These are phyloP conservation scores for Caradrina kadenii DNA, from an alignment of 2,888 invertebrate genomes.

Conservation along the genomic window DNA sequence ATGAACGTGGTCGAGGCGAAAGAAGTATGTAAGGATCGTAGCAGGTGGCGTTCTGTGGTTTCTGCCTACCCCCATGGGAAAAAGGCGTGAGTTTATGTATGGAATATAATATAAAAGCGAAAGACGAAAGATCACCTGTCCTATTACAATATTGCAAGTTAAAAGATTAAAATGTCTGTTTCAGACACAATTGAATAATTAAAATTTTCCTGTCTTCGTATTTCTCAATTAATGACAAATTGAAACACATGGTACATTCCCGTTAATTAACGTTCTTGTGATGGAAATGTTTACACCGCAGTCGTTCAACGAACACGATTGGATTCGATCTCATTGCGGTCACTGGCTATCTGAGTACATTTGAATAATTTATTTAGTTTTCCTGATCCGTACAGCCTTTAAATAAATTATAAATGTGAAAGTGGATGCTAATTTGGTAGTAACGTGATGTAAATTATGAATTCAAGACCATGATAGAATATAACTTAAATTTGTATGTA, in stretches of 20 bases:
- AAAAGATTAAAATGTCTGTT: slow-evolving; percentile 4
- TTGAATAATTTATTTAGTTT: slow-evolving; percentile 35
- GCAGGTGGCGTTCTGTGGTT: too few species aligned
- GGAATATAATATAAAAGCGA: too few species aligned
- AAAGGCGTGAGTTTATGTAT: too few species aligned
- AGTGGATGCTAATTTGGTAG: neutral
- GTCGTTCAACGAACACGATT: slow-evolving; percentile 11
- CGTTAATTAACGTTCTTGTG: slow-evolving; percentile 38
- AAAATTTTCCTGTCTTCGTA: neutral
- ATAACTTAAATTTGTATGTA: neutral
- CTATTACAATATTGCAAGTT: neutral
- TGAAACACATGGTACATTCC: slow-evolving; percentile 8
- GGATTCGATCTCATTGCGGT: slow-evolving; percentile 47
- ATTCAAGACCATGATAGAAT: neutral
- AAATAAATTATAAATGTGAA: slow-evolving; percentile 31
- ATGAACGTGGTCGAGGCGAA: too few species aligned
- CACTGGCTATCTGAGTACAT: slow-evolving; percentile 17
- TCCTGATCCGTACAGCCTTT: slow-evolving; percentile 13
- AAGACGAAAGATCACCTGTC: too few species aligned
- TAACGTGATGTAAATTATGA: neutral
- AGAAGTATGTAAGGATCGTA: too few species aligned
- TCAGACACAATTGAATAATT: too few species aligned
- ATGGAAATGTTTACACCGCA: slow-evolving; percentile 25
- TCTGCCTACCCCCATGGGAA: too few species aligned
- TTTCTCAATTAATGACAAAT: slow-evolving; percentile 16